These are phyloP conservation scores for Thymelicus acteon DNA, from an alignment of 2,888 invertebrate genomes.

Conservation along the genomic window DNA sequence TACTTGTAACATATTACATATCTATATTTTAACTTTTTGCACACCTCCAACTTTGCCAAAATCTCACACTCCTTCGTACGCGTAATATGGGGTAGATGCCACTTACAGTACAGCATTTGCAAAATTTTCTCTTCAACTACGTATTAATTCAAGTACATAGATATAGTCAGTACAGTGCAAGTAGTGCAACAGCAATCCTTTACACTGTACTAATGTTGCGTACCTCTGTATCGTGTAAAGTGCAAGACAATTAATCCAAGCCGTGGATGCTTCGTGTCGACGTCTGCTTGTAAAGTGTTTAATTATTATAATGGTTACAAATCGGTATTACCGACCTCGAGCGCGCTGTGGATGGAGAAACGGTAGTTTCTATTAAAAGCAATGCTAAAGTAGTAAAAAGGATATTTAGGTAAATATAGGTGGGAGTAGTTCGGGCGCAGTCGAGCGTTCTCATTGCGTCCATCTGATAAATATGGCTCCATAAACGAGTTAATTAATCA, in stretches of 20 bases:
- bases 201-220: slow-evolving; percentile 33
- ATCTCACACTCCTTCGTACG: no score
- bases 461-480: slow-evolving; percentile 54
- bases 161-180: neutral
- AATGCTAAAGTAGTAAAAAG: slow-evolving; percentile 22
- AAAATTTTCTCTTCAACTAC: no score
- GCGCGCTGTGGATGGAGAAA: neutral
- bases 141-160: no score
- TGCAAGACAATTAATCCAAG: slow-evolving; percentile 36
- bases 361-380: slow-evolving; percentile 28
- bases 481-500: slow-evolving; percentile 71
- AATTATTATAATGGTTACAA: slow-evolving; percentile 35
- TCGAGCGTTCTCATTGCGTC: slow-evolving; percentile 46
- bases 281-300: slow-evolving; percentile 36
- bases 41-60: no score
- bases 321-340: slow-evolving; percentile 22
- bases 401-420: slow-evolving; percentile 10
- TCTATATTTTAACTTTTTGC: no score
- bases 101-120: no score
- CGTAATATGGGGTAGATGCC: no score
- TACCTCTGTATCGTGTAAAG: slow-evolving; percentile 6
- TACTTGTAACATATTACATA: no score
- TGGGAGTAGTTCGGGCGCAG: slow-evolving; percentile 11
- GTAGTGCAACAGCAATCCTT: neutral
- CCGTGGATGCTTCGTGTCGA: slow-evolving; percentile 30